These are phyloP conservation scores for Nemopilema nomurai DNA, from an alignment of 30 jellyfish, hydroid and myxozoan species.

Conservation along the genomic window DNA sequence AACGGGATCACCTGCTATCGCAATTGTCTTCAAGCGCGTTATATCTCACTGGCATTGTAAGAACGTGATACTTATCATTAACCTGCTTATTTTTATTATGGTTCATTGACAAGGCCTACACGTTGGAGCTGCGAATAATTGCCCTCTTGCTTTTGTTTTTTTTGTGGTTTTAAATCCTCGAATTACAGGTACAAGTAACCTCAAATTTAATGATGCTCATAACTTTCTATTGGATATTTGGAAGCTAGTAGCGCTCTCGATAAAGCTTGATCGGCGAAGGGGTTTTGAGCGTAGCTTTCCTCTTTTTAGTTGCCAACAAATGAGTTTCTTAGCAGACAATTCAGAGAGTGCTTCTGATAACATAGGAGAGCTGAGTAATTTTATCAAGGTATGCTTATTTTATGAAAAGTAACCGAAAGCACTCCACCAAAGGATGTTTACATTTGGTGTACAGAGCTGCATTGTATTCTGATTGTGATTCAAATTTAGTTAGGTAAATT, in stretches of 20 bases:
- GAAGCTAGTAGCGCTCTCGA: neutral
- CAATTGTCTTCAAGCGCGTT: slow-evolving; percentile 13
- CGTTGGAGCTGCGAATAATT: neutral
- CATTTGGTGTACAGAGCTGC: neutral
- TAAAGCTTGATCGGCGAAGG: neutral
- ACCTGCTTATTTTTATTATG: neutral
- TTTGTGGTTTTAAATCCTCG: neutral
- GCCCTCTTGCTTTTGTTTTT: neutral
- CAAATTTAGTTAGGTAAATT: neutral
- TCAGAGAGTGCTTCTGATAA: slow-evolving; percentile 3
- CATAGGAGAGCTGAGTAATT: slow-evolving; percentile 38
- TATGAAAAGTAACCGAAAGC: neutral
- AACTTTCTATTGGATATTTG: neutral
- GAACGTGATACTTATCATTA: neutral
- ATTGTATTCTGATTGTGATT: neutral
- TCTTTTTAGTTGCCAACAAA: slow-evolving; percentile 53
- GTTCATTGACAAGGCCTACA: neutral
- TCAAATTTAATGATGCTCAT: neutral
- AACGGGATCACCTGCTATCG: slow-evolving; percentile 35
- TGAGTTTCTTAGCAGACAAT: slow-evolving; percentile 42
- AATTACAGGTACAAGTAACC: neutral
- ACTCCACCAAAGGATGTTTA: neutral
- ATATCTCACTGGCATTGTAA: slow-evolving; percentile 55
- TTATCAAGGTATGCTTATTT: slow-evolving; percentile 38
- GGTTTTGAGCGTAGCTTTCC: neutral